Evolutionary conservation across 2,888 invertebrate species (phyloP).

Genomic region (Ypsolopha scabrella): DNA sequence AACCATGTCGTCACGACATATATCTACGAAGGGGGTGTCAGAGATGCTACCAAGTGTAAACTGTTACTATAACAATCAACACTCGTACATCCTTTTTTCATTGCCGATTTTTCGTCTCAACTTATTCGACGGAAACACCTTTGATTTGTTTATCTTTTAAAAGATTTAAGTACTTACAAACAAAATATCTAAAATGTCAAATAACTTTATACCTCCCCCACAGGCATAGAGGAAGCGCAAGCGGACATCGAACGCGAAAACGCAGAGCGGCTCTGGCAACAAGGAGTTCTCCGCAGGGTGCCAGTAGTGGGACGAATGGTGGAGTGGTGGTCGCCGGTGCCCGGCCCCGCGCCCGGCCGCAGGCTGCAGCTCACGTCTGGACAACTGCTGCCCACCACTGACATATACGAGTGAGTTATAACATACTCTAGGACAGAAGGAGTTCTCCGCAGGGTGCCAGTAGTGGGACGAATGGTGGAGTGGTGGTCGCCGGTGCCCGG

Average conservation of each 20-base stretch:
- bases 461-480: no score
- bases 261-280: conserved; percentile 91
- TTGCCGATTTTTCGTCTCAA: no score
- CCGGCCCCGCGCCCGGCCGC: conserved; percentile 74
- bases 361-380: conserved; percentile 85
- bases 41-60: no score
- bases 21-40: no score
- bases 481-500: conserved; percentile 10
- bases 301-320: conserved; percentile 95
- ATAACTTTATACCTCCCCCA: background rate
- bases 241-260: conserved; percentile 92
- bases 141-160: no score
- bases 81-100: no score
- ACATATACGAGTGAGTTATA: conserved; percentile 29
- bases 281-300: conserved; percentile 93
- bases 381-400: conserved; percentile 48
- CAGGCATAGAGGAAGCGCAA: conserved; percentile 93
- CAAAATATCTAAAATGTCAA: no score
- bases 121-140: no score
- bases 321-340: conserved; percentile 88
- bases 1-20: no score
- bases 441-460: background rate
- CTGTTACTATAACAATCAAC: no score
- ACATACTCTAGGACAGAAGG: background rate
- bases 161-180: no score